Evolutionary conservation across 1,140 invertebrate genomes (phyloP), one percentile per base, ranked within the genome.

Genomic region (Lanistes nyassanus): DNA sequence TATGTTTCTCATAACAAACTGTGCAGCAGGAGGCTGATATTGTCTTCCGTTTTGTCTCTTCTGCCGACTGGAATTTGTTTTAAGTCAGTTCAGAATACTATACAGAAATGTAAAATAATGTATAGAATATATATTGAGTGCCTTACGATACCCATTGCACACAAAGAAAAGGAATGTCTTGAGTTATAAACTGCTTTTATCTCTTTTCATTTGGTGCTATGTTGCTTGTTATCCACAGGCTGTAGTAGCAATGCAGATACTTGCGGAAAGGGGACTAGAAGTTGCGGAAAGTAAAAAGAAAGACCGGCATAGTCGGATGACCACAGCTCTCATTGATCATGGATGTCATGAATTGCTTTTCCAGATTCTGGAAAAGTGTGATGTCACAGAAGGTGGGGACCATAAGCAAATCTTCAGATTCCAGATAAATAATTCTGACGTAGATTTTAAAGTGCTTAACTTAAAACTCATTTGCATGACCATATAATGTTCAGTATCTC

Each of bases 191-290:
- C 13, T 60, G 11, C n/a, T 55, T 16, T 55, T 55, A 55, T n/a
- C 53, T 55, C 53, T 55, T 55, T 55, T 29, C 9, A 11, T n/a
- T 36, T 67, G 68, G 26, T 67, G 4, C 0, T 21, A 36, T 39
- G 3, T 26, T 53, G 2, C 39, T 47, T 47, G 9, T 47, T 16
- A 29, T n/a, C 23, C 23, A 6, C 70, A 85, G 84, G 83, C 82
- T 16, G 81, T 84, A 56, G 83, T 85, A 16, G 79, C 82, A 16
- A 81, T 85, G 71, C 82, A 85, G 73, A 75, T 85, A n/a, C 62
- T 83, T 23, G 79, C 82, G 19, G 84, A 85, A 65, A 70, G 77
- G 23, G 75, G 80, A 42, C 37, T 75, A 39, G 65, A 77, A 23
- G 73, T 66, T 16, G 71, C 68, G 26, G 69, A 39, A 56, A n/a